Conservation (phyloP, 2,113 vertebrate species). For the Carassius auratus region DNA sequence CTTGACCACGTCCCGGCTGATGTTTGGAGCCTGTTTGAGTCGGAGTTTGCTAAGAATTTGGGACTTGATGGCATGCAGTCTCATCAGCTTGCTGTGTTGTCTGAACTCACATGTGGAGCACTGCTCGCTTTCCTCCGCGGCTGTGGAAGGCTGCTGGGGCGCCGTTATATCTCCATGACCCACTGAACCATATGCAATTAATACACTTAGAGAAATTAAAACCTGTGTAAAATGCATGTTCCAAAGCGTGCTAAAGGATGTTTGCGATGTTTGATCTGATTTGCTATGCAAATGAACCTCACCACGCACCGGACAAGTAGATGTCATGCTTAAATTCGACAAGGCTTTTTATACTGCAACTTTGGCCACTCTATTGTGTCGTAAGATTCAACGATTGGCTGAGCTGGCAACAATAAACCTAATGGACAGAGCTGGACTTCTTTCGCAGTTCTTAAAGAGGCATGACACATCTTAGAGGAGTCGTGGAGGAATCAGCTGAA, state of each 20-base stretch:
- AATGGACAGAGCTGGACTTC: slow-evolving; percentile 86
- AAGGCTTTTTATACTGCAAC: slow-evolving; percentile 95
- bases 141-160: slow-evolving; percentile 78
- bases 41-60: slow-evolving; percentile 98
- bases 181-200: slow-evolving; percentile 82
- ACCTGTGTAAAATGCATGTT: slow-evolving; percentile 84
- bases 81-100: slow-evolving; percentile 92
- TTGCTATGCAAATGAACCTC: slow-evolving; percentile 55
- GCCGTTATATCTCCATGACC: slow-evolving; percentile 80
- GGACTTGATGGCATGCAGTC: slow-evolving; percentile 96
- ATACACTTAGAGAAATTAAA: slow-evolving; percentile 81
- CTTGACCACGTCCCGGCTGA: slow-evolving; percentile 93
- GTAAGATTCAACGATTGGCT: slow-evolving; percentile 94
- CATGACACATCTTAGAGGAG: slow-evolving; percentile 20
- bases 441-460: slow-evolving; percentile 77
- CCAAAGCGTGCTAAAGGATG: slow-evolving; percentile 51
- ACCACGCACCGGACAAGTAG: slow-evolving; percentile 85
- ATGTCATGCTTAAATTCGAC: slow-evolving; percentile 88
- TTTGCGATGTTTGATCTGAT: slow-evolving; percentile 56
- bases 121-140: slow-evolving; percentile 82
- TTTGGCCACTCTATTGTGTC: slow-evolving; percentile 89
- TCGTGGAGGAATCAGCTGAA: background rate
- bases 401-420: slow-evolving; percentile 92
- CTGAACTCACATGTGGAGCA: slow-evolving; percentile 92
- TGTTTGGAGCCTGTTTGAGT: slow-evolving; percentile 95